These are phyloP conservation scores for Cetoscarus ocellatus DNA, from an alignment of 2,797 vertebrate genomes.

Conservation along the genomic window DNA sequence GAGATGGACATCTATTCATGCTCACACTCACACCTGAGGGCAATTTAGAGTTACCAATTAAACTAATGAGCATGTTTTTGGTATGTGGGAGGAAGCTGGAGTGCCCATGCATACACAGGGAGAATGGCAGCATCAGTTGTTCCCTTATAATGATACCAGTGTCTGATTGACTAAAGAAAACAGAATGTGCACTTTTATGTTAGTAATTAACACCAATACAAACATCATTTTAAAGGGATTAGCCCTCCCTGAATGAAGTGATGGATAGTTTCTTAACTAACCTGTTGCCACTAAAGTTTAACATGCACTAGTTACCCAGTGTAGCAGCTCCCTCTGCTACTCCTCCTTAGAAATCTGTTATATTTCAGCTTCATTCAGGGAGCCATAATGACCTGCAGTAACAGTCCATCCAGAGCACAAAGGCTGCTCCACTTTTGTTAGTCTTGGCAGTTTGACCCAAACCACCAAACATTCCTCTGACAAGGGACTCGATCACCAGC, in stretches of 20 bases:
- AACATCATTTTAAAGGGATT: no score
- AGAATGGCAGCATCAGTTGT: neutral
- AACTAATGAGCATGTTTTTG: no score
- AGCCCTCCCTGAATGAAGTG: no score
- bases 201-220: no score
- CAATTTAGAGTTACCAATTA: no score
- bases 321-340: neutral
- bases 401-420: neutral
- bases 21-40: no score
- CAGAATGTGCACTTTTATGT: neutral
- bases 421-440: neutral
- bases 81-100: no score
- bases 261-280: no score
- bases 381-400: conserved; percentile 1
- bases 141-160: neutral
- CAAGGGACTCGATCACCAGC: conserved; percentile 27
- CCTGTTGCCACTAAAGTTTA: neutral
- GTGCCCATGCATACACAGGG: no score
- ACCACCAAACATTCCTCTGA: conserved; percentile 12
- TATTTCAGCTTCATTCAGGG: neutral
- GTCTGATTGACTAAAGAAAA: neutral
- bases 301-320: neutral
- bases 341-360: neutral
- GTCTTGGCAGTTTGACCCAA: neutral
- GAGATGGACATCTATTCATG: no score